A percentile compares a stretch with the other conserved stretches of the same genome.
phyloP scores from a whole-genome alignment of 2,113 vertebrate species.

The Ophthalmolycus amberensis region DNA sequence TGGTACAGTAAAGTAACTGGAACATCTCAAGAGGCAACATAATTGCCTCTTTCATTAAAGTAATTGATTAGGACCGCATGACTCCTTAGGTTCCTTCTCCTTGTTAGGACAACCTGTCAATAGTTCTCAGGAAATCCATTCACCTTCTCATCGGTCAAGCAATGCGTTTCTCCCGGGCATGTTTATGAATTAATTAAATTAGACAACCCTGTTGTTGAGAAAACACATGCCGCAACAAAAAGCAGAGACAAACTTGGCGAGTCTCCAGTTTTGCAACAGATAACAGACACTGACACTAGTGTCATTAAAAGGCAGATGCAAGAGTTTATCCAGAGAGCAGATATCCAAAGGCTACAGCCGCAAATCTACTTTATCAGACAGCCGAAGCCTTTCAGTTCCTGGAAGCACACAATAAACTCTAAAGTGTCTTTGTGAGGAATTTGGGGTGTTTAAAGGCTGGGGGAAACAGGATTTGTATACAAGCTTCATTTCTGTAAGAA shows the following conservation, averaged over 20 bases:
- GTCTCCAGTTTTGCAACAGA: constrained; percentile 7
- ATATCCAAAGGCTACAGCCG: constrained; percentile 30
- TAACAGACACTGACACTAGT: constrained; percentile 20
- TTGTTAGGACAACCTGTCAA: constrained; percentile 76
- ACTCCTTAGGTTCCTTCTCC: constrained; percentile 63
- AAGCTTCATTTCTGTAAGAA: constrained; percentile 61
- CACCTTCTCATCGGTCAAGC: constrained; percentile 74
- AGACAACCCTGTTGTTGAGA: constrained; percentile 15
- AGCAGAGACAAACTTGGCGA: neutral
- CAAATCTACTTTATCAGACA: constrained; percentile 51
- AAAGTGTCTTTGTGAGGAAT: constrained; percentile 34
- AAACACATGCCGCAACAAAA: constrained; percentile 18
- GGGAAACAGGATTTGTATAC: constrained; percentile 41
- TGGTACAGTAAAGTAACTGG: neutral
- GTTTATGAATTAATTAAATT: constrained; percentile 74
- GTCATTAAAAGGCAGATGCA: constrained; percentile 30
- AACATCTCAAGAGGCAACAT: constrained; percentile 38
- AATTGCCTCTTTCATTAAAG: constrained; percentile 62
- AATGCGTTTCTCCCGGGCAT: constrained; percentile 51
- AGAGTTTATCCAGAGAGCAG: constrained; percentile 43
- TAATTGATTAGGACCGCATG: constrained; percentile 56
- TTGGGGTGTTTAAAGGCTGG: neutral
- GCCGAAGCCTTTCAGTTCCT: constrained; percentile 29
- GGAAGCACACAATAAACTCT: constrained; percentile 47
- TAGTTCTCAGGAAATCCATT: constrained; percentile 74